Evolutionary conservation across 2,797 vertebrate genomes (phyloP), one percentile per base, ranked within the genome.

Genomic region (Nasua narica): DNA sequence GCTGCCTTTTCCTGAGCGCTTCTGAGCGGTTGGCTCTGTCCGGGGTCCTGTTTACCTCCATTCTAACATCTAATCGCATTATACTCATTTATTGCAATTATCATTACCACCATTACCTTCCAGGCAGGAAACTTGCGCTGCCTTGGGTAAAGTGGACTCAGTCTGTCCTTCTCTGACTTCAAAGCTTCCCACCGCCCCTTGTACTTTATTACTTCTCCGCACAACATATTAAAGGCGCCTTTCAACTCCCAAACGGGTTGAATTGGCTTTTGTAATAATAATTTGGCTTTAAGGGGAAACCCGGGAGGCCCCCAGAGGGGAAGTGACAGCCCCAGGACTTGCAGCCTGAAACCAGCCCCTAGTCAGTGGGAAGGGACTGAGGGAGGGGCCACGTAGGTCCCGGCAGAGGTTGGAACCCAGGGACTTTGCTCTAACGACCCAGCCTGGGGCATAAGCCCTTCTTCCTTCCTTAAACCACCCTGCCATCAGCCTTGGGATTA

Each of bases 381-480:
- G 90, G 89, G 93, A 94, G 86, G 85, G 77, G 90, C 93, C 86
- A 2, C 48, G 7, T 62, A 56, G 84, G 56, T 69, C 88, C 32
- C 21, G 46, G 43, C 50, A 12, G 84, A 58, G 58, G 89, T 94
- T 76, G 95, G 91, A 67, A 58, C 91, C 76, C 72, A 0, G 72
- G 96, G 96, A 97, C 97, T 97, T 97, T 90, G 92, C 87, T 87
- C 96, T 16, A 70, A 87, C 56, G 58, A 94, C 89, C 95, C 95
- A 74, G 86, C 77, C 83, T 25, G 35, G 81, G 52, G 29, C 12
- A 48, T 2, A 32, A 90, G 81, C 29, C 65, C 56, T 35, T 81
- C 78, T 92, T 95, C 70, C 96, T 96, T 96, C 84, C 76, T 91
- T 35, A 43, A 95, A 69, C 60, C 58, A 29, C 74, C 37, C 9